phyloP scores from a whole-genome alignment of 2,113 vertebrate species.

The Gallinago jamesoni region DNA sequence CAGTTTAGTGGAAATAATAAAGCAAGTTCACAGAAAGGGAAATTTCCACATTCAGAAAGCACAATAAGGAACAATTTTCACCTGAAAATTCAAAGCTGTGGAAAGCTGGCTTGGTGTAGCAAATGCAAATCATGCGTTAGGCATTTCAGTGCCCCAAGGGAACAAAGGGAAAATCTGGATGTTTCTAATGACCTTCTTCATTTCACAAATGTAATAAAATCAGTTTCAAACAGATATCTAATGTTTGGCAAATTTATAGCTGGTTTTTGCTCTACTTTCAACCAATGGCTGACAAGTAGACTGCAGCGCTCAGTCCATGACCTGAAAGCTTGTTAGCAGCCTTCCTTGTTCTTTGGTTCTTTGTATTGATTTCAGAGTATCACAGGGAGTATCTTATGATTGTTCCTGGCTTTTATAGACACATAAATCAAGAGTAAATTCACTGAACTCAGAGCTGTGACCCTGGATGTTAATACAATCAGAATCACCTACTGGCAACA shows the following conservation, averaged over 20 bases:
- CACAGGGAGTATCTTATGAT: conserved; percentile 53
- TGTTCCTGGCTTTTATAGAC: conserved; percentile 57
- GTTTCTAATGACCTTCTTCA: conserved; percentile 55
- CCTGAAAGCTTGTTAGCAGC: conserved; percentile 56
- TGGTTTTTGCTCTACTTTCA: conserved; percentile 53
- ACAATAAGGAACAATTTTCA: conserved; percentile 38
- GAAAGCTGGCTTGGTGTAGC: neutral
- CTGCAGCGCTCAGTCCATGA: neutral
- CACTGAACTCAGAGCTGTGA: conserved; percentile 49
- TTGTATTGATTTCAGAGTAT: conserved; percentile 63
- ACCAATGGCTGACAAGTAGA: conserved; percentile 44
- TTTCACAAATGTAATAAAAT: conserved; percentile 50
- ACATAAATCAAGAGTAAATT: conserved; percentile 59
- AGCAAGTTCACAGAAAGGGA: neutral
- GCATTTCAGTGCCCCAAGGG: conserved; percentile 1
- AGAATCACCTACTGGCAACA: neutral
- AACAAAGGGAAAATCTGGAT: conserved; percentile 20
- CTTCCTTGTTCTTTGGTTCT: conserved; percentile 42
- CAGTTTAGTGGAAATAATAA: neutral
- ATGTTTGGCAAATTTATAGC: conserved; percentile 40
- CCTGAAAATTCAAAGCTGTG: conserved; percentile 38
- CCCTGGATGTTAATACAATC: conserved; percentile 54
- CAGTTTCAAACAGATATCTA: conserved; percentile 25
- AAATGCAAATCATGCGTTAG: conserved; percentile 28
- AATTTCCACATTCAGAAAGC: conserved; percentile 8